These are phyloP conservation scores for Tubulanus polymorphus DNA, from an alignment of 2,888 invertebrate species.

Conservation along the genomic window DNA sequence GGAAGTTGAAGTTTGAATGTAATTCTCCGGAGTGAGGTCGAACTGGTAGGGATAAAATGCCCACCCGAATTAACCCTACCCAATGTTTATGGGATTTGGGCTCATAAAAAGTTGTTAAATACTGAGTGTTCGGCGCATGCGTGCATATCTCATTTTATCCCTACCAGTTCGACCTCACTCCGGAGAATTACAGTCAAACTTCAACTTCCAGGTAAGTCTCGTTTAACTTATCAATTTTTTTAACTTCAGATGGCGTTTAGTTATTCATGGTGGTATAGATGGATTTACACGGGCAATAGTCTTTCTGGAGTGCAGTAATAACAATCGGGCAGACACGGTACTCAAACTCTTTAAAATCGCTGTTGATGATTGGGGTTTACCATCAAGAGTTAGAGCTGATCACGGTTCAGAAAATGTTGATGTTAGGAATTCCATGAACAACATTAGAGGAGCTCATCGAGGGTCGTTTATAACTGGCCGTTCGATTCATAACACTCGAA, in stretches of 20 bases:
- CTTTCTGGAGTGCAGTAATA: constrained; percentile 17
- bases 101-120: no score
- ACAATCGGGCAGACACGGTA: constrained; percentile 19
- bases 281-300: constrained; percentile 22
- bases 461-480: constrained; percentile 17
- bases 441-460: constrained; percentile 2
- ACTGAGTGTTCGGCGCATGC: no score
- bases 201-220: no score
- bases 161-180: not conserved
- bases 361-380: constrained; percentile 18
- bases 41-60: not conserved
- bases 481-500: constrained; percentile 17
- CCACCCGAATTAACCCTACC: not conserved
- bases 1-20: no score
- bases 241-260: constrained; percentile 22
- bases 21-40: not conserved
- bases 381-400: constrained; percentile 18
- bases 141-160: not conserved
- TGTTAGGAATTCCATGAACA: constrained; percentile 19
- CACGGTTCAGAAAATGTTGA: constrained; percentile 22
- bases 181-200: not conserved
- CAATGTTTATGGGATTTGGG: not conserved
- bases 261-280: constrained; percentile 24
- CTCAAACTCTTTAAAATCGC: constrained; percentile 18
- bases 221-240: not conserved